Conservation (phyloP, 2,888 invertebrate species). For the Xanthorhoe designata region DNA sequence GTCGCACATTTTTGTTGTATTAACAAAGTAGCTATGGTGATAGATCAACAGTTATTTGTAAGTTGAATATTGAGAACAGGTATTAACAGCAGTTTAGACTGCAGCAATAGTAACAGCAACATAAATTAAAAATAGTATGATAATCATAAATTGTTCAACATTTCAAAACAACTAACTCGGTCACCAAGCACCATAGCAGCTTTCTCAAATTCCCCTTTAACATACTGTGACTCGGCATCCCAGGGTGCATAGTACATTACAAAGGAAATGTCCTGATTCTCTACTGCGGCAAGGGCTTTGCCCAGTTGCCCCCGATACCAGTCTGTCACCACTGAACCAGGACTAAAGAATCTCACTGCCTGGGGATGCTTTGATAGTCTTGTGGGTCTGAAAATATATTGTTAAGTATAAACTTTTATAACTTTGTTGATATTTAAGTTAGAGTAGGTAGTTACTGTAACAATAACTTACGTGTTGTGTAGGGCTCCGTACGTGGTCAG, state of each 20-base stretch:
- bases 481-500: conserved; percentile 89
- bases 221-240: conserved; percentile 94
- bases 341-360: conserved; percentile 90
- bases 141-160: conserved; percentile 9
- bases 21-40: too few relatives aligned
- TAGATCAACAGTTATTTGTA: too few relatives aligned
- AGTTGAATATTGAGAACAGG: too few relatives aligned
- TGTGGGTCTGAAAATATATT: conserved; percentile 59
- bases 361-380: conserved; percentile 76
- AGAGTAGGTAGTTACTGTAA: not conserved
- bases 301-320: conserved; percentile 91
- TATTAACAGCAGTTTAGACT: too few relatives aligned
- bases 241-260: conserved; percentile 98
- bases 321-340: conserved; percentile 89
- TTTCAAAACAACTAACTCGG: conserved; percentile 82
- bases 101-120: not conserved
- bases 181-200: conserved; percentile 89
- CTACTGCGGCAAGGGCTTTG: conserved; percentile 86
- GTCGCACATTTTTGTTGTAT: too few relatives aligned
- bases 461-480: conserved; percentile 88
- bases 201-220: conserved; percentile 90
- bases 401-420: not conserved
- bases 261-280: conserved; percentile 91
- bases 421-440: not conserved
- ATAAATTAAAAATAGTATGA: not conserved